Base-by-base conservation (phyloP, 2,113 vertebrate genomes). In the Eptesicus fuscus region DNA sequence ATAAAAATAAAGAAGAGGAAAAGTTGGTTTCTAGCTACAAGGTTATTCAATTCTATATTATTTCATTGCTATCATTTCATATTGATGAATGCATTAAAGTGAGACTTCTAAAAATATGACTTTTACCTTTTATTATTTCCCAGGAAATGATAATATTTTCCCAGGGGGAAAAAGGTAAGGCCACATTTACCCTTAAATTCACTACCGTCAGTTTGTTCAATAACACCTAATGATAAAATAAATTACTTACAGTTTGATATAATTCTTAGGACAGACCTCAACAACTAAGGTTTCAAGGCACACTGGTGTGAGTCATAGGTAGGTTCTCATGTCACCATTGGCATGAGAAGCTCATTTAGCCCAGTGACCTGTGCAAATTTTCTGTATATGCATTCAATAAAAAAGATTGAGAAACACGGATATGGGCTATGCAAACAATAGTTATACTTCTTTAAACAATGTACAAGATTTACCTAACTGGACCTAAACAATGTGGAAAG, bases 151-250 rank as follows among this genome's bases (percentile, higher is more conserved):
- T 44, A 80, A 82, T 44, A 80, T 47, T 37, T 65, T 11, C 20
- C 12, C 5, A 1, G 42, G 18, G 16, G 4, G 7, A 0, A 1
- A 28, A 4, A 77, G 94, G 28, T 23, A 56, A 82, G 47, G 69
- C 10, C 10, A 37, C n/a, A 71, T 65, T 86, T 78, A 88, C 4
- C 59, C 23, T 86, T 91, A 71, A 79, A 28, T 1, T 83, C 73
- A 92, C 10, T 82, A 44, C 51, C 18, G 1, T 84, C 35, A 85
- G 8, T 71, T 8, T 94, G 28, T 71, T 94, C 47, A 85, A 51
- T 70, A 93, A 96, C 91, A 91, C 37, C 23, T 53, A 93, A 88
- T 82, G n/a, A 92, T 35, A 96, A 47, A 80, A 30, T 63, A 47
- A 76, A 70, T 88, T 70, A 65, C 42, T 89, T 83, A 69, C 0